Evolutionary conservation across 2,113 vertebrate species (phyloP), one percentile per base, ranked within the genome.

Genomic region (Grammomys surdaster): DNA sequence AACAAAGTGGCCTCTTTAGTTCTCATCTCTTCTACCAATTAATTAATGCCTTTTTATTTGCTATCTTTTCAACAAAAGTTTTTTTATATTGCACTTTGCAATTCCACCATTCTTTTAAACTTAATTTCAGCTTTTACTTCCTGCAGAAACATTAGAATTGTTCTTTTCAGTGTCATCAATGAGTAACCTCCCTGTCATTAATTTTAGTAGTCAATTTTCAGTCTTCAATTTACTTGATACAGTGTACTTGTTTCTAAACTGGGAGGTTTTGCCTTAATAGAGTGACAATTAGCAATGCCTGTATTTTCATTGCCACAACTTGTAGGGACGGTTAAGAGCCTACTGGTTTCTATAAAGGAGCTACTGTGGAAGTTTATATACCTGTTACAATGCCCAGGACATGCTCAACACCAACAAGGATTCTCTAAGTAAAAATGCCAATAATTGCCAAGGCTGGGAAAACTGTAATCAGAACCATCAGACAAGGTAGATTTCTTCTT

Each of bases 11-110:
- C 31, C 19, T 72, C 31, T 65, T 69, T 85, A 91, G 14, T 85
- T 16, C 4, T 69, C 17, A 63, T 91, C 7, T 91, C n/a, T 17
- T 33, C 17, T 67, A 24, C 3, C 40, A 26, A 78, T 28, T 80
- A 89, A 96, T 91, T 88, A 94, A 92, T 86, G 63, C 0, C 69
- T 10, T 76, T 40, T 69, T 78, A 63, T 86, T 96, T 96, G 17
- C 20, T 90, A 10, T 63, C 2, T 19, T 95, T 88, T 85, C 56
- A 80, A 17, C 46, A 40, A 91, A 91, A 89, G 5, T 58, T 2
- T 80, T 93, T 43, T 86, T 86, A 72, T 7, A 81, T 22, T 76
- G 20, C 1, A 85, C 2, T 90, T 91, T 94, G 16, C 16, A 80
- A 80, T 75, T 84, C 48, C 10, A 86, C 1, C 7, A 31, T 88